These are phyloP conservation scores for Colius striatus DNA, from an alignment of 2,113 vertebrate species.

Conservation along the genomic window DNA sequence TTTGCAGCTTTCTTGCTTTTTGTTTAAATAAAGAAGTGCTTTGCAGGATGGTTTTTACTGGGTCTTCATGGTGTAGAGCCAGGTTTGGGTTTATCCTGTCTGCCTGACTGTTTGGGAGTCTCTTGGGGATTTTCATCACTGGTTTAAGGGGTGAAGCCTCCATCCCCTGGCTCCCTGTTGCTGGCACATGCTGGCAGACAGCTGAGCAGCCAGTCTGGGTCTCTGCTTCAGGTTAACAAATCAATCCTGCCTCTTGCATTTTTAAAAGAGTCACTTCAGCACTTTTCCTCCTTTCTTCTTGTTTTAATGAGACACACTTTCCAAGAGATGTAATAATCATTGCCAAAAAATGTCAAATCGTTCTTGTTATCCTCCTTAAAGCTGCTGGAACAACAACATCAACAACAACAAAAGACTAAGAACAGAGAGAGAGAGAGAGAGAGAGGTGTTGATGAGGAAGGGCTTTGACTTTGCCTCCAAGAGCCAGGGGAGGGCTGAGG, in stretches of 20 bases:
- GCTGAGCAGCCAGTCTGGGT: not conserved
- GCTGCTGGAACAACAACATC: conserved; percentile 38
- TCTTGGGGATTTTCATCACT: not conserved
- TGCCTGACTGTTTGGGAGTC: not conserved
- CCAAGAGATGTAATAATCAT: conserved; percentile 47
- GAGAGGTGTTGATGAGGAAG: not conserved
- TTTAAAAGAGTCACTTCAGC: conserved; percentile 54
- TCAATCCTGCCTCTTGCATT: not conserved
- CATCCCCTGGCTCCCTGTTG: fast-evolving
- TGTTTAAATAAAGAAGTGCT: not conserved
- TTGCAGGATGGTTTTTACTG: not conserved
- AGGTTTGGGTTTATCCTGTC: not conserved
- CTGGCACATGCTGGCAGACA: not conserved
- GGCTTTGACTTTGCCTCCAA: not conserved
- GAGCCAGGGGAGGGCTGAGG: not conserved
- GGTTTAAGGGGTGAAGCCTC: not conserved
- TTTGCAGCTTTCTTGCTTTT: not conserved
- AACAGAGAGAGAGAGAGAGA: not conserved
- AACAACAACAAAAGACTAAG: not conserved
- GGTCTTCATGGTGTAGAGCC: not conserved
- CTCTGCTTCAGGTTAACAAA: not conserved
- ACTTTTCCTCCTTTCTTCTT: conserved; percentile 26
- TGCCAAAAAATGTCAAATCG: conserved; percentile 42
- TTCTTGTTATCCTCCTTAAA: conserved; percentile 47
- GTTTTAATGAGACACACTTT: conserved; percentile 62